Percentiles rank a stretch among this genome's conserved stretches.
These are phyloP conservation scores for Acanthaster planci DNA, from an alignment of 35 echinoderm and acorn worm species.

Conservation along the genomic window DNA sequence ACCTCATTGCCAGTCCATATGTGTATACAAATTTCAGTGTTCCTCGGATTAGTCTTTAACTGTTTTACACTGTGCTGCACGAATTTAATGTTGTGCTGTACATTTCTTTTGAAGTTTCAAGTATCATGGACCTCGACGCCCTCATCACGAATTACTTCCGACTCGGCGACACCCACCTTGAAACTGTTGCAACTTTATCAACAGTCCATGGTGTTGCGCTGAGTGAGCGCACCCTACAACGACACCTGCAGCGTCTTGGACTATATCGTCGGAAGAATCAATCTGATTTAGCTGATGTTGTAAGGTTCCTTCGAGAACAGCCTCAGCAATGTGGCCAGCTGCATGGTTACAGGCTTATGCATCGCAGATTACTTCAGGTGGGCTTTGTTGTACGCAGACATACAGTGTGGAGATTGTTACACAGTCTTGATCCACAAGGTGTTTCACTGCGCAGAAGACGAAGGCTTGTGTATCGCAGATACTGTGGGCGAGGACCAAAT, in stretches of 20 bases:
- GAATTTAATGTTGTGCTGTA: too few relatives aligned
- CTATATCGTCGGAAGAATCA: not conserved
- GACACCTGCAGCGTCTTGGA: not conserved
- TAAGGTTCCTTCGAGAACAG: too few relatives aligned
- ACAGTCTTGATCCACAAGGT: conserved; percentile 23
- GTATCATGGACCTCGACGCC: not conserved
- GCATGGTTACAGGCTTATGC: conserved; percentile 37
- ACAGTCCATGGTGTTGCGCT: not conserved
- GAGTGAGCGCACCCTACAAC: not conserved
- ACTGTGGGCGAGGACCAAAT: conserved; percentile 6
- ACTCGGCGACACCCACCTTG: conserved; percentile 13
- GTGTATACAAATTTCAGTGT: too few relatives aligned
- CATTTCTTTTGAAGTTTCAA: too few relatives aligned
- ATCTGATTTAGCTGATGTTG: not conserved
- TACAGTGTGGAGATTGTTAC: conserved; percentile 4
- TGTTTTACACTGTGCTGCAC: too few relatives aligned
- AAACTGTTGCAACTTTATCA: not conserved
- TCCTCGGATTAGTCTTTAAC: too few relatives aligned
- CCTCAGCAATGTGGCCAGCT: conserved; percentile 24
- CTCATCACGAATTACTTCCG: conserved; percentile 13
- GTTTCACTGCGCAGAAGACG: not conserved
- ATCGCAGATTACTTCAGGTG: not conserved
- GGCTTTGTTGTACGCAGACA: conserved; percentile 26
- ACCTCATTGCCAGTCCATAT: too few relatives aligned
- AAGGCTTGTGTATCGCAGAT: not conserved